Conservation (phyloP, 1,140 invertebrate species). For the Orius laevigatus region DNA sequence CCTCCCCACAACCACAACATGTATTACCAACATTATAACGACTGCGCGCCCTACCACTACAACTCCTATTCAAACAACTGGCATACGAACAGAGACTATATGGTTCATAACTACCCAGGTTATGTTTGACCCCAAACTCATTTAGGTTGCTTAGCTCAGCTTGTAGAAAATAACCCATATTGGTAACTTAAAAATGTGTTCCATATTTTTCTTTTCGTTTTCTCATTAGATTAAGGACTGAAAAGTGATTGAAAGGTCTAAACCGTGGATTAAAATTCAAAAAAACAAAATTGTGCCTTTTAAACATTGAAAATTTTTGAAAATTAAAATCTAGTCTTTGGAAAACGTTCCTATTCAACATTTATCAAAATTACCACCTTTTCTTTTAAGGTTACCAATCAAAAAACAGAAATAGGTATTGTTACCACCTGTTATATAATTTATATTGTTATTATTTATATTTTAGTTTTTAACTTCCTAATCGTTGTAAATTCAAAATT, state of each 20-base stretch:
- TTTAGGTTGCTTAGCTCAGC: conserved; percentile 17
- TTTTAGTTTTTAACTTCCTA: conserved; percentile 3
- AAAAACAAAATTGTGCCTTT: not conserved
- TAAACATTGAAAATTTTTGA: not conserved
- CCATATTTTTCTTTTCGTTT: too few species aligned
- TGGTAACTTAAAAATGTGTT: conserved; percentile 8
- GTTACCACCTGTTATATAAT: conserved; percentile 7
- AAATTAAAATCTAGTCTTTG: conserved; percentile 15
- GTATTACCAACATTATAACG: conserved; percentile 2
- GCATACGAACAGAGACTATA: conserved; percentile 14
- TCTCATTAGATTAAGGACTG: not conserved
- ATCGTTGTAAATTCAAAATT: not conserved
- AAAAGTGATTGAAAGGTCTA: conserved; percentile 1
- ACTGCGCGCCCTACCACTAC: conserved; percentile 8
- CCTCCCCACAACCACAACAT: conserved; percentile 9
- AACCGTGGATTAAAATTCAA: not conserved
- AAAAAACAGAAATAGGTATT: not conserved
- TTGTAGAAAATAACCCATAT: conserved; percentile 19
- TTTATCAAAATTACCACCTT: conserved; percentile 6
- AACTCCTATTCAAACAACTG: conserved; percentile 4
- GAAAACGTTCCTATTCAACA: conserved; percentile 13
- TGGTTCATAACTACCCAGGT: conserved; percentile 12
- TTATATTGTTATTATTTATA: conserved; percentile 8
- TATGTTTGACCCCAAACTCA: conserved; percentile 21
- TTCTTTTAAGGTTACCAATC: conserved; percentile 4